Base-by-base conservation (phyloP, 2,888 invertebrate species). In the Doris montereyensis region DNA sequence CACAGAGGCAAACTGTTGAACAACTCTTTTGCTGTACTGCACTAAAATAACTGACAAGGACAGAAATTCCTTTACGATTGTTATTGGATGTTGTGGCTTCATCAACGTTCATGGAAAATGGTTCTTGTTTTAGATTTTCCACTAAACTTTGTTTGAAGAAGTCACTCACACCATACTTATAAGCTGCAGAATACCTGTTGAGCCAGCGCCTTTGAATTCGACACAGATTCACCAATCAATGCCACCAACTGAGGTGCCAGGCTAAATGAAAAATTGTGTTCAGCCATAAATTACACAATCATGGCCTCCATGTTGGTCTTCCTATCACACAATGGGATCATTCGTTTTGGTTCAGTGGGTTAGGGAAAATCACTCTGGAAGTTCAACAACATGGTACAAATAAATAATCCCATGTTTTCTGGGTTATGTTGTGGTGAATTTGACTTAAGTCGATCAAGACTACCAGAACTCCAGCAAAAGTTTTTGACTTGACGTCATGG, bases 121-220 rank as follows among this genome's bases (percentile, higher is more conserved):
- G 68, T 4, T 4, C 8, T 10, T 17, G 3, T 10, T 24, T 28
- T n/a, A 68, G 10, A 10, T 24, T 28, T 68, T 68, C 30, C 5
- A 68, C n/a, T 4, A 68, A 8, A 28, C 68, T 28, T 10, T 68
- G 26, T n/a, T 68, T 68, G 5, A 68, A 68, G 28, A 68, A 68
- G 24, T 68, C 68, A 68, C 8, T 8, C 3, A 68, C 68, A 68
- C 68, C 68, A 68, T 68, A 68, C 30, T 68, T 68, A n/a, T 68
- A 17, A 28, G 30, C 30, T 8, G 68, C 68, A 10, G 8, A 21
- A 26, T 3, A 26, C 30, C 28, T 13, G 30, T 24, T n/a, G 24
- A 26, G 68, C 24, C 10, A 68, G 68, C 3, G 68, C 30, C n/a
- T 68, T 68, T 10, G 24, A 10, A n/a, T 68, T 30, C 2, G 68